Base-by-base conservation (phyloP, 2,797 vertebrate species). In the Chaenodraco wilsoni region DNA sequence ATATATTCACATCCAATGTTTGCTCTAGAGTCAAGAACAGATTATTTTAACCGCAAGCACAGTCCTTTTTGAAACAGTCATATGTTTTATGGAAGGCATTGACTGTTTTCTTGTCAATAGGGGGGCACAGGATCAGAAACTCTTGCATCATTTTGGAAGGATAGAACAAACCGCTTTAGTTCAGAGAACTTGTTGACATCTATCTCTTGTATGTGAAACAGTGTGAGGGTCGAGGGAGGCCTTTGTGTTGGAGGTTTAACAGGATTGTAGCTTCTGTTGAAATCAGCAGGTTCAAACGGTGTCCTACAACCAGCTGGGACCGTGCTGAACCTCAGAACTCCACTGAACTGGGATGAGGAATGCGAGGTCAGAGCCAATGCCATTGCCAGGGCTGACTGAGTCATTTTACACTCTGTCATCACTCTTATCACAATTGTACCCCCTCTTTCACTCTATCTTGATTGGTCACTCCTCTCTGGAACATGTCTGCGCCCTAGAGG, bases 331-430 rank as follows among this genome's bases (percentile, higher is more conserved):
- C 68, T 79, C 65, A 0, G 60, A 76, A 78, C 77, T 17, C 64
- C 55, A 5, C 58, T 68, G 81, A 62, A 73, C 76, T 3, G 63
- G 74, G 83, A 78, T 82, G 84, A 87, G 82, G 83, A 64, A 77
- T 54, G 65, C 9, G 81, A 84, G 91, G 87, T 89, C 79, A 69
- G 82, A 74, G 74, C 81, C 83, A 74, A 81, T 81, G 84, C 80
- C 88, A 74, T 37, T 23, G 78, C 83, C 82, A 77, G 72, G 85
- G 50, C 87, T 72, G 82, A 85, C 90, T 76, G 87, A 89, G 83
- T 90, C 89, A 82, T 88, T 91, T 87, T 89, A 89, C 87, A 89
- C 84, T 83, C 83, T 79, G 88, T 89, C 90, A 90, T 91, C 84
- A 83, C 88, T 88, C 88, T 91, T 93, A 91, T 90, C 91, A 79